Conservation (phyloP, 2,888 invertebrate genomes). For the Phytoseiulus persimilis region DNA sequence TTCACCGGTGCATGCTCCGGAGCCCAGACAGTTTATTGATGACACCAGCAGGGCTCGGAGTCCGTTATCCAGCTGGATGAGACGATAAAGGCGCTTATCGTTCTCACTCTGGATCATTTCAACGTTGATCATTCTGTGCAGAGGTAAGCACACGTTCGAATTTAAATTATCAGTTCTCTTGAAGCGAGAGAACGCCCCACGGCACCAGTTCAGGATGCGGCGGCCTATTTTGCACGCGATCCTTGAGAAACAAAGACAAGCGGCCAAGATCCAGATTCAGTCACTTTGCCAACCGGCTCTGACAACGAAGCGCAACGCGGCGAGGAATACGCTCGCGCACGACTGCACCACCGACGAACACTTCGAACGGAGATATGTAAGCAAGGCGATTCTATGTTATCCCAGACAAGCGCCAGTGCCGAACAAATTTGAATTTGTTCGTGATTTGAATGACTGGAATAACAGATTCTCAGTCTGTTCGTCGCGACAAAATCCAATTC, state of each 20-base stretch:
- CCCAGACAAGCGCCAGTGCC: too few relatives aligned
- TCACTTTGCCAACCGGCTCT: too few relatives aligned
- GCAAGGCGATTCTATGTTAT: too few relatives aligned
- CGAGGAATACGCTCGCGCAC: too few relatives aligned
- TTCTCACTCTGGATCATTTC: slow-evolving; percentile 23
- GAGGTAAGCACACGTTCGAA: neutral
- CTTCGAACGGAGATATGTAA: too few relatives aligned
- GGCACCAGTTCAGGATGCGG: neutral
- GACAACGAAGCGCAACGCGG: too few relatives aligned
- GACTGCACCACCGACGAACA: too few relatives aligned
- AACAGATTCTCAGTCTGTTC: too few relatives aligned
- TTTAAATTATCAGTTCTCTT: neutral
- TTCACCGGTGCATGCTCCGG: neutral
- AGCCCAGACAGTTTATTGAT: neutral
- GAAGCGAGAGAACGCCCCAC: neutral
- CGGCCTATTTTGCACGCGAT: neutral
- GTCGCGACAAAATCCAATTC: too few relatives aligned
- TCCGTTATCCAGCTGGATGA: slow-evolving; percentile 17
- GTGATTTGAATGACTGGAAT: too few relatives aligned
- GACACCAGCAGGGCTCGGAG: slow-evolving; percentile 17
- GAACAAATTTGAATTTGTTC: too few relatives aligned
- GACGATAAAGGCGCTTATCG: slow-evolving; percentile 21
- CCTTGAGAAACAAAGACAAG: neutral
- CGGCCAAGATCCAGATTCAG: too few relatives aligned
- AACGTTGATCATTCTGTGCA: neutral